Percentiles rank a stretch among this genome's conserved stretches.
phyloP scores from a whole-genome alignment of 2,113 vertebrate species.

The Rhea americana region DNA sequence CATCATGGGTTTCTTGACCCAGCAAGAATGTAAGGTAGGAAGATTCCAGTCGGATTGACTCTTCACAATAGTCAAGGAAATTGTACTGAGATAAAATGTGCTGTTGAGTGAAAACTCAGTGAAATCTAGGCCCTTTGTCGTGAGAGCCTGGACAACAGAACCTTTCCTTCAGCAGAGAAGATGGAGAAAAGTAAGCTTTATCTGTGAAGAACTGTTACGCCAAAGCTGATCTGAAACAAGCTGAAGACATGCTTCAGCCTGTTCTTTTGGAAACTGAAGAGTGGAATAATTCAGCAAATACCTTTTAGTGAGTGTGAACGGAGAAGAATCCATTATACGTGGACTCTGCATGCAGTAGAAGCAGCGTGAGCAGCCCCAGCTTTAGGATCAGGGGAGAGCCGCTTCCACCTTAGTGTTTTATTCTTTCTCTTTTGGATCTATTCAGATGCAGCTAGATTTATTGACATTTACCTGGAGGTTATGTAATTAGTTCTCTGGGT shows the following conservation, averaged over 20 bases:
- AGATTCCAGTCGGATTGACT: not conserved
- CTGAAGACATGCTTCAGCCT: conserved; percentile 1
- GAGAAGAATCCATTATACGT: not conserved
- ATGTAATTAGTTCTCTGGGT: conserved; percentile 40
- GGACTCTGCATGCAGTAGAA: not conserved
- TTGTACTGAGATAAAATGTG: not conserved
- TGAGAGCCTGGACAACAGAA: not conserved
- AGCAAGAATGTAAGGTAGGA: not conserved
- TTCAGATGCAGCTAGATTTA: conserved; percentile 9
- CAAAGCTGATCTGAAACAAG: not conserved
- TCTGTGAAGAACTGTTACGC: not conserved
- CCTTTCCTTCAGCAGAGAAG: not conserved
- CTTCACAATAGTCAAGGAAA: not conserved
- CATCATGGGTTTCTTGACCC: not conserved
- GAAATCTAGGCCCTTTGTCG: not conserved
- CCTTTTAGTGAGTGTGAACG: conserved; percentile 41
- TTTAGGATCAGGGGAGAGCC: not conserved
- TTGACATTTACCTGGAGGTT: not conserved
- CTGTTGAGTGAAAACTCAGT: not conserved
- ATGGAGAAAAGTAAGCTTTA: not conserved
- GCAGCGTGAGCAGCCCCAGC: not conserved
- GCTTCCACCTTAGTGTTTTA: not conserved
- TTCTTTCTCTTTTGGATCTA: conserved; percentile 2
- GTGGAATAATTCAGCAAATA: conserved; percentile 32
- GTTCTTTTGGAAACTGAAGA: conserved; percentile 10